phyloP scores from a whole-genome alignment of 2,113 vertebrate species.

The Phrynosoma platyrhinos region DNA sequence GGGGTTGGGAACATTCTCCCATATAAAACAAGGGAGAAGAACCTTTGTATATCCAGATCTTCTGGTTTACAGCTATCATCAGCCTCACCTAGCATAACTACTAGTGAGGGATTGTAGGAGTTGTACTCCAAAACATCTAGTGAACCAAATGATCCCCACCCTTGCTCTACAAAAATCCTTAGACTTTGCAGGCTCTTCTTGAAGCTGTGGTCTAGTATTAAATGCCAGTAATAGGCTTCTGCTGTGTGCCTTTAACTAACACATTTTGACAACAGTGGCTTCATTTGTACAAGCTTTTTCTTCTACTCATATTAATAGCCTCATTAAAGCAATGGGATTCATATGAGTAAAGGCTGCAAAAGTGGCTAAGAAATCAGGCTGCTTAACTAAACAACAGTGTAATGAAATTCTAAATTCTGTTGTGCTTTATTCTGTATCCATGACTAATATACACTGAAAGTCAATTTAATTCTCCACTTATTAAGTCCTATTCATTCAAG shows the following conservation, averaged over 20 bases:
- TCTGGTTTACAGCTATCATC: too few species aligned
- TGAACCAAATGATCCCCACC: background rate
- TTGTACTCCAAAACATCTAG: too few species aligned
- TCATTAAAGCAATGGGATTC: constrained; percentile 24
- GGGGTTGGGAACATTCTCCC: too few species aligned
- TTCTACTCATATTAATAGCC: constrained; percentile 4
- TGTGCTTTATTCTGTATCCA: constrained; percentile 31
- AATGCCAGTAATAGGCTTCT: background rate
- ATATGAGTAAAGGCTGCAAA: constrained; percentile 17
- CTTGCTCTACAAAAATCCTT: background rate
- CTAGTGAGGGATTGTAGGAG: background rate
- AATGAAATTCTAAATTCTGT: constrained; percentile 19
- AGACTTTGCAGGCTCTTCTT: background rate
- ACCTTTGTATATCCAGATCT: too few species aligned
- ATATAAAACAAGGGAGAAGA: too few species aligned
- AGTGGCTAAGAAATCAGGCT: constrained; percentile 16
- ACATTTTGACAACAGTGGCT: background rate
- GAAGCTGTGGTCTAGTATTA: background rate
- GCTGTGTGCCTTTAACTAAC: background rate
- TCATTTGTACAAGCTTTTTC: constrained; percentile 15
- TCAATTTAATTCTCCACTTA: constrained; percentile 35
- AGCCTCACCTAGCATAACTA: too few species aligned
- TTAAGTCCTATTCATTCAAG: constrained; percentile 22
- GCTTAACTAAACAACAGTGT: constrained; percentile 30
- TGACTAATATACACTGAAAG: constrained; percentile 30